phyloP scores from a whole-genome alignment of 2,797 vertebrate species.

The Prionace glauca region DNA sequence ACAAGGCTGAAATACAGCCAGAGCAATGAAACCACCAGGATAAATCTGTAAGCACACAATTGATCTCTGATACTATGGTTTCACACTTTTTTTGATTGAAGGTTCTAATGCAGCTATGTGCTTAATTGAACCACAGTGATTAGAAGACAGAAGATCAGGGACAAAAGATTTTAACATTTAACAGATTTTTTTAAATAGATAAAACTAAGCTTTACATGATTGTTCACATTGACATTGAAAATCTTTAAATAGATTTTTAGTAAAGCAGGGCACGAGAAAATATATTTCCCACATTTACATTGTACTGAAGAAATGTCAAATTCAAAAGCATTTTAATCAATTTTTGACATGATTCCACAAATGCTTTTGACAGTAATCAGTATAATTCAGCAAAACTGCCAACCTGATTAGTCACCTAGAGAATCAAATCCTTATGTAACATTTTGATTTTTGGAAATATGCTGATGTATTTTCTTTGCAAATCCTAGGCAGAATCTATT shows the following conservation, averaged over 20 bases:
- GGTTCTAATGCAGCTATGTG: background rate
- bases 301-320: background rate
- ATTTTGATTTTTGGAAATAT: background rate
- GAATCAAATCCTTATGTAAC: background rate
- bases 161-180: background rate
- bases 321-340: background rate
- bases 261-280: background rate
- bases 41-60: background rate
- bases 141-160: background rate
- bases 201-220: background rate
- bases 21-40: background rate
- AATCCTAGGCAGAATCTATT: background rate
- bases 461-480: background rate
- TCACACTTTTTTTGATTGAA: background rate
- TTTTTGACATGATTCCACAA: background rate
- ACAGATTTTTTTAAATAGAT: background rate
- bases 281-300: background rate
- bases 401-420: background rate
- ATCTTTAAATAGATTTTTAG: background rate
- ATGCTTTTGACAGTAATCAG: background rate
- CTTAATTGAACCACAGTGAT: background rate
- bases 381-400: background rate
- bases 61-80: background rate
- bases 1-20: background rate
- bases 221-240: background rate